A percentile compares a stretch with the other conserved stretches of the same genome.
These are phyloP conservation scores for Tachysurus vachellii DNA, from an alignment of 2,113 vertebrate genomes.

Conservation along the genomic window DNA sequence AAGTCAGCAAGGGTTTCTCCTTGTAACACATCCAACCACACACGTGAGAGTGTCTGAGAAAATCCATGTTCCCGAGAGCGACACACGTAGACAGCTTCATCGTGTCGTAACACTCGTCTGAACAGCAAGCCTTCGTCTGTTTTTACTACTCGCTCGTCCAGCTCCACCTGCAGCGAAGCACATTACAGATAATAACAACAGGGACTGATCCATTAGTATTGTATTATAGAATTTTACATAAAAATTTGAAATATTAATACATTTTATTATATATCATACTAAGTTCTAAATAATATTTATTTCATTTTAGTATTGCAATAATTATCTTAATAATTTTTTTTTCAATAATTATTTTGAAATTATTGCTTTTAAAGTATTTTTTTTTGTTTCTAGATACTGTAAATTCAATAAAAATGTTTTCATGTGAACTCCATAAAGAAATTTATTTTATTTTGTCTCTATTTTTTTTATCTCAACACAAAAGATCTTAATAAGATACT, in stretches of 20 bases:
- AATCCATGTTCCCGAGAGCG: conserved; percentile 85
- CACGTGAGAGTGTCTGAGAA: conserved; percentile 79
- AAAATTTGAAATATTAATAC: too few species aligned
- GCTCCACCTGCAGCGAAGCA: conserved; percentile 77
- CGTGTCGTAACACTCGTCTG: conserved; percentile 78
- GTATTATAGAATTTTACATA: too few species aligned
- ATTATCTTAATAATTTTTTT: neutral
- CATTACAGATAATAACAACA: neutral
- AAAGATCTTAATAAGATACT: neutral
- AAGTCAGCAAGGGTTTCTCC: conserved; percentile 77
- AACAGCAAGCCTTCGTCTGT: conserved; percentile 86
- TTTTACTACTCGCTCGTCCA: conserved; percentile 83
- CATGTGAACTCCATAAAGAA: neutral
- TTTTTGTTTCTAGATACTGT: neutral
- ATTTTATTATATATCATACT: too few species aligned
- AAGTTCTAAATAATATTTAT: neutral
- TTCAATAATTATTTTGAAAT: neutral
- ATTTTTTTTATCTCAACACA: neutral
- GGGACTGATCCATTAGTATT: too few species aligned
- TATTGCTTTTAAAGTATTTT: neutral
- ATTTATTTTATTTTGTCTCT: neutral
- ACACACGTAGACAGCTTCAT: conserved; percentile 83
- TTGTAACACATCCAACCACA: conserved; percentile 79
- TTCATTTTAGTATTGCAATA: neutral
- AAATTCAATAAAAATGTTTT: neutral